Evolutionary conservation across 1,140 invertebrate species (phyloP), one percentile per base, ranked within the genome.

Genomic region (Drosophila kohkoa): DNA sequence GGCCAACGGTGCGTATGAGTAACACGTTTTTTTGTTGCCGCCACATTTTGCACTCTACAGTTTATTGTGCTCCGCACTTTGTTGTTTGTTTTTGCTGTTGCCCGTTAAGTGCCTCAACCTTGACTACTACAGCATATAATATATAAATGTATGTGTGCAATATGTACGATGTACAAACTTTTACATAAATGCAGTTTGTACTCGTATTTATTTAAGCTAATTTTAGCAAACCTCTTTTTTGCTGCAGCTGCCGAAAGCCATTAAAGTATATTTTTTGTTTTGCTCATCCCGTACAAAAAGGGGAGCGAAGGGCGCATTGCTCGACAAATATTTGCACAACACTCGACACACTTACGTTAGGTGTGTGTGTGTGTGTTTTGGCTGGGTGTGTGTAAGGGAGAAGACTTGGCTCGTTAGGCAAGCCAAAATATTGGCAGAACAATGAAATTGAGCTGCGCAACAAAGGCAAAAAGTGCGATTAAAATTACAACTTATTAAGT

Each of bases 1-100:
- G 68, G 83, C 73, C 83, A 88, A 82, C 83, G 69, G 59, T 82
- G 83, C 82, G 83, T 87, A 82, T 87, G 77, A 38, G 72, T 38
- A 79, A 82, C 82, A 82, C 67, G 71, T 51, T 72, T 77, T 79
- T 64, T 86, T 67, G 75, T 67, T 32, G 13, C 51, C 64, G 55
- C 67, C 82, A 65, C 79, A 77, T 63, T 69, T 52, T 48, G 65
- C 76, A 75, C 63, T 71, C 79, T 87, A 43, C 48, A 77, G 68
- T 75, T 60, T 78, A 55, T 60, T 49, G 45, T 49, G 57, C 52
- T 52, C 32, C 65, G 32, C 46, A 25, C 20, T 25, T 25, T 70
- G 52, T 76, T 52, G 46, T 15, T 43, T 67, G 57, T 6, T 13
- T 41, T 16, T 41, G 38, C 38, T 41, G 3, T 11, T 41, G 8